phyloP scores from a whole-genome alignment of 2,113 vertebrate species.

The Albula goreensis region DNA sequence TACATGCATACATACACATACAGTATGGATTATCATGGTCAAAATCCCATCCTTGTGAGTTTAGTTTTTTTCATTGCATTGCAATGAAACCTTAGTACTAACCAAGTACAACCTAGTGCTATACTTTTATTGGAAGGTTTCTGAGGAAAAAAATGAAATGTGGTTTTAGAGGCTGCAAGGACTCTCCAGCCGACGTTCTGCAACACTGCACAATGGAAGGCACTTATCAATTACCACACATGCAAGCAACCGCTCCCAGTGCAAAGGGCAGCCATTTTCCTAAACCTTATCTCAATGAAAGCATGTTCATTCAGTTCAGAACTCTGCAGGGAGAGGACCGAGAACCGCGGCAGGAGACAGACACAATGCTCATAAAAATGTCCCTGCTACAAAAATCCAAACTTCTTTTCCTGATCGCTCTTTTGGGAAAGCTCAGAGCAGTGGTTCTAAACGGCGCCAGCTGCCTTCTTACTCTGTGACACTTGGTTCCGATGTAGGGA shows the following conservation, averaged over 20 bases:
- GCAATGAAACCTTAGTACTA: not conserved
- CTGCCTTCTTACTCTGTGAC: no score
- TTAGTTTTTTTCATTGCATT: not conserved
- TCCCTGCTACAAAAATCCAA: no score
- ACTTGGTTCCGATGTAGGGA: not conserved
- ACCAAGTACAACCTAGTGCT: not conserved
- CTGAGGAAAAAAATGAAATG: not conserved
- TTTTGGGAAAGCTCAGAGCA: not conserved
- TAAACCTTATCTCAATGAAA: not conserved
- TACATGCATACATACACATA: not conserved
- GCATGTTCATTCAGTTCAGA: not conserved
- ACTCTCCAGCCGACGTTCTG: not conserved
- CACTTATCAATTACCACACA: not conserved
- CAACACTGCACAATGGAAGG: not conserved
- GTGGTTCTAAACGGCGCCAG: not conserved
- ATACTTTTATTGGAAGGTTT: not conserved
- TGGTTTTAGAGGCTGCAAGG: not conserved
- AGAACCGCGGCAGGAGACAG: not conserved
- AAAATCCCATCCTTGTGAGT: not conserved
- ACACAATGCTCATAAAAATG: not conserved
- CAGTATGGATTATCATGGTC: not conserved
- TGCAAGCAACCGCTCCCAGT: not conserved
- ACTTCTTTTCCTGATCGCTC: no score
- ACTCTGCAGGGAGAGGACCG: not conserved
- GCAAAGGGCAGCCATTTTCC: not conserved